Percentiles rank a stretch among this genome's conserved stretches.
phyloP scores from a whole-genome alignment of 2,797 vertebrate species.

The Discoglossus pictus region DNA sequence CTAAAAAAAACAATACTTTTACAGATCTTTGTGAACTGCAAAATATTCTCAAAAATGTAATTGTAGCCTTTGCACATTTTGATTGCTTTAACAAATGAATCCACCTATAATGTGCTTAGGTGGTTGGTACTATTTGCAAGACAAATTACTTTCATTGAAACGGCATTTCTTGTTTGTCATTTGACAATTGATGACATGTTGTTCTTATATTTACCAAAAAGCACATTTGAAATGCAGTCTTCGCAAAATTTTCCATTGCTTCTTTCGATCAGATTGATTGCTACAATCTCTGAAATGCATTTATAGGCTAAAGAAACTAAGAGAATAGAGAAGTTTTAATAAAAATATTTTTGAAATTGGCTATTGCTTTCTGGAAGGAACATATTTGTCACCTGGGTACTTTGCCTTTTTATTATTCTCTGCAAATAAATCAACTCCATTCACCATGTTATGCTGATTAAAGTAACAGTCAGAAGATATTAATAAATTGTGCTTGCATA shows the following conservation, averaged over 20 bases:
- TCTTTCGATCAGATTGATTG: constrained; percentile 36
- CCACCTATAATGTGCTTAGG: constrained; percentile 13
- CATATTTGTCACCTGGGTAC: background rate
- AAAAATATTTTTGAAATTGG: constrained; percentile 27
- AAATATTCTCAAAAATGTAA: background rate
- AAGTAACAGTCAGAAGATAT: constrained; percentile 28
- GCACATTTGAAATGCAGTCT: constrained; percentile 16
- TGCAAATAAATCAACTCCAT: constrained; percentile 12
- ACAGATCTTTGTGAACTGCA: background rate
- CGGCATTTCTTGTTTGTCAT: constrained; percentile 44
- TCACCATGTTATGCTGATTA: constrained; percentile 26
- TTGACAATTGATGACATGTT: constrained; percentile 34
- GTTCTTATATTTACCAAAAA: constrained; percentile 30
- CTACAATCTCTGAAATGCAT: constrained; percentile 24
- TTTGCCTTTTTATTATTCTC: constrained; percentile 1
- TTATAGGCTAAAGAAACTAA: constrained; percentile 19
- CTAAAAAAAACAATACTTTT: too few relatives aligned
- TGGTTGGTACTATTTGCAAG: constrained; percentile 26
- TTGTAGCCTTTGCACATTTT: too few relatives aligned
- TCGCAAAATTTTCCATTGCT: constrained; percentile 41
- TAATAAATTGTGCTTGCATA: constrained; percentile 32
- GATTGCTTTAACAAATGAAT: too few relatives aligned
- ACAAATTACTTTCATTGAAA: constrained; percentile 38
- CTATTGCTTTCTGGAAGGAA: constrained; percentile 12
- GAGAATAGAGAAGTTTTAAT: constrained; percentile 14